Percentiles rank a stretch among this genome's conserved stretches.
These are phyloP conservation scores for Marcusenius ussheri DNA, from an alignment of 2,113 vertebrate species.

Conservation along the genomic window DNA sequence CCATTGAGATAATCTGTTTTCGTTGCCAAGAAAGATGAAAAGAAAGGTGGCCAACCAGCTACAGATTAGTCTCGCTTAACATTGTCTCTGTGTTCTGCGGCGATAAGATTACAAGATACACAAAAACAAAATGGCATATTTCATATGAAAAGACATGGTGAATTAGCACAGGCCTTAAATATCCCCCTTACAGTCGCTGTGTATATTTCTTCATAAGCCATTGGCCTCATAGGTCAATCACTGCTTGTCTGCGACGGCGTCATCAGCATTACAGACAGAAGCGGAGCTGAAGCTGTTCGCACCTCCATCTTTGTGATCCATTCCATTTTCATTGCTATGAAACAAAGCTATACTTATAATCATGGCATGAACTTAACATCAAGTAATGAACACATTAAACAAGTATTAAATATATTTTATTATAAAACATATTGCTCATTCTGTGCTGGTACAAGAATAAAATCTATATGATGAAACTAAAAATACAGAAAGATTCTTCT, in stretches of 20 bases:
- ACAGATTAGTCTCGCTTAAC: not conserved
- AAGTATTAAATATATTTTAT: not conserved
- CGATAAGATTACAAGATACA: slow-evolving; percentile 1
- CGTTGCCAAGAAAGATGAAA: slow-evolving; percentile 46
- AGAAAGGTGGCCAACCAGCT: slow-evolving; percentile 17
- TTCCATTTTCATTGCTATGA: not conserved
- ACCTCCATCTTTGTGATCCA: not conserved
- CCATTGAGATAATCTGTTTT: slow-evolving; percentile 55
- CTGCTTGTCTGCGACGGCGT: not conserved
- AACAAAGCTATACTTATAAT: not conserved
- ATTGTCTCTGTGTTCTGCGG: not conserved
- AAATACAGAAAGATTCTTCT: not conserved
- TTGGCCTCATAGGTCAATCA: not conserved
- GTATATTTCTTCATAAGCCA: not conserved
- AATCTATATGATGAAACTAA: not conserved
- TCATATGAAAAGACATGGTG: not conserved
- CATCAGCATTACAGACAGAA: not conserved
- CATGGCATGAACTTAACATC: not conserved
- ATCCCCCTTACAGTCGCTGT: not conserved
- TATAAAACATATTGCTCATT: not conserved
- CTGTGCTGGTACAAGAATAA: not conserved
- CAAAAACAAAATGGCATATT: not conserved
- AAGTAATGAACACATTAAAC: not conserved
- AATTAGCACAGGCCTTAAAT: not conserved
- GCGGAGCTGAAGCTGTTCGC: not conserved